Percentiles rank a stretch among this genome's conserved stretches.
Conservation (phyloP, 1,140 invertebrate genomes). For the Aradophagus sp. region DNA sequence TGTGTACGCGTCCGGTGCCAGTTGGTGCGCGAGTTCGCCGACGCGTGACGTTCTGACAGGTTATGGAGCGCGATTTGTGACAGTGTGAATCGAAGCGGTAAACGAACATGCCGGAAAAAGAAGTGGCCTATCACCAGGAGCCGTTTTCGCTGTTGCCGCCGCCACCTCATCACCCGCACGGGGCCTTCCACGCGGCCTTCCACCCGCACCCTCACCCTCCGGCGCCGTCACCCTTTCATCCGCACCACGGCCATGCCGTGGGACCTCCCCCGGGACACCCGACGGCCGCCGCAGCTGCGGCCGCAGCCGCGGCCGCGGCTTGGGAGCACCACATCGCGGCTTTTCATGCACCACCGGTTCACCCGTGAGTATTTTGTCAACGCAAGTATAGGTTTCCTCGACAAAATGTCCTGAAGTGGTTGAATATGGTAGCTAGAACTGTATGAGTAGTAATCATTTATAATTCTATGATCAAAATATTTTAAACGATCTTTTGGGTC, state of each 20-base stretch:
- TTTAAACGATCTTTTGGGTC: no score
- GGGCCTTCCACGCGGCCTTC: conserved; percentile 72
- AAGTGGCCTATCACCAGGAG: conserved; percentile 73
- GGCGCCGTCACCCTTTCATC: conserved; percentile 68
- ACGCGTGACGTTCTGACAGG: conserved; percentile 24
- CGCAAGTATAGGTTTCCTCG: background rate
- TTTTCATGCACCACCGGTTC: conserved; percentile 68
- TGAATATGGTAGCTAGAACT: no score
- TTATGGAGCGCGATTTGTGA: conserved; percentile 12
- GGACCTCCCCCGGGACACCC: conserved; percentile 61
- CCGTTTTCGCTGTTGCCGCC: conserved; percentile 70
- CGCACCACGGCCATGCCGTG: conserved; percentile 58
- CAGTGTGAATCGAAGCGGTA: no score
- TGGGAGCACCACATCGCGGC: conserved; percentile 73
- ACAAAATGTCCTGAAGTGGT: no score
- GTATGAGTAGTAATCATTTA: no score
- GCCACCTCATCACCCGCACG: conserved; percentile 71
- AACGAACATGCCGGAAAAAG: conserved; percentile 71
- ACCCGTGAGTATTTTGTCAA: conserved; percentile 65
- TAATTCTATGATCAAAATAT: no score
- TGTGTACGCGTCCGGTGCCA: no score
- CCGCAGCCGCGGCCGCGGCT: conserved; percentile 66
- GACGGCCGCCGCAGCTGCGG: conserved; percentile 64
- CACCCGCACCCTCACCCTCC: conserved; percentile 69
- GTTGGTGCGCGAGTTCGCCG: conserved; percentile 9